Conservation (phyloP, 2,888 invertebrate species). For the Tortricodes alternella region DNA sequence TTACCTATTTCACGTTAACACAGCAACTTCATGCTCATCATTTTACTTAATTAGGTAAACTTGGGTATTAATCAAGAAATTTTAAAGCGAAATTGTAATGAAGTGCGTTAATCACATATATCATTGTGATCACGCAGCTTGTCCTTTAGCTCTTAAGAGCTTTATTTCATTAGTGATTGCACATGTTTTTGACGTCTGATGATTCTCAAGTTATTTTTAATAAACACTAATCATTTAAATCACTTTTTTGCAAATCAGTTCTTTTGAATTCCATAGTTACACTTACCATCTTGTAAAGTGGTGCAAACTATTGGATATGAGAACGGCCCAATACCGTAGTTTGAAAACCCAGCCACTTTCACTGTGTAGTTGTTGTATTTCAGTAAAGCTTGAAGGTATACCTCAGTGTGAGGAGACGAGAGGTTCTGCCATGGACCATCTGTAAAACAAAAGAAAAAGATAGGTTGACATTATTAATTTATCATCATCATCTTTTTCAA, state of each 20-base stretch:
- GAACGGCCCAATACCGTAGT: slow-evolving; percentile 91
- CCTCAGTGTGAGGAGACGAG: slow-evolving; percentile 88
- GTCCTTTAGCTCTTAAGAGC: too few relatives aligned
- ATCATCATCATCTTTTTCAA: too few relatives aligned
- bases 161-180: too few relatives aligned
- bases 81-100: too few relatives aligned
- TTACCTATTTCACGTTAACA: too few relatives aligned
- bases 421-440: slow-evolving; percentile 70
- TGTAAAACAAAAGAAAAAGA: slow-evolving; percentile 48
- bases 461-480: too few relatives aligned
- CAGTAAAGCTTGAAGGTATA: slow-evolving; percentile 88
- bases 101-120: too few relatives aligned
- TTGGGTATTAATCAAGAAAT: too few relatives aligned
- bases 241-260: not conserved
- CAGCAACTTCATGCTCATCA: too few relatives aligned
- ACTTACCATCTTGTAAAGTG: slow-evolving; percentile 91
- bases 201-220: not conserved
- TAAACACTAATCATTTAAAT: not conserved
- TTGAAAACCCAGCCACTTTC: slow-evolving; percentile 91
- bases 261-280: not conserved
- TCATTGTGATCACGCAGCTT: too few relatives aligned
- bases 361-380: slow-evolving; percentile 95
- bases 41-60: too few relatives aligned
- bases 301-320: slow-evolving; percentile 89
- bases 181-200: too few relatives aligned